These are phyloP conservation scores for Apamea crenata DNA, from an alignment of 2,888 invertebrate species.

Conservation along the genomic window DNA sequence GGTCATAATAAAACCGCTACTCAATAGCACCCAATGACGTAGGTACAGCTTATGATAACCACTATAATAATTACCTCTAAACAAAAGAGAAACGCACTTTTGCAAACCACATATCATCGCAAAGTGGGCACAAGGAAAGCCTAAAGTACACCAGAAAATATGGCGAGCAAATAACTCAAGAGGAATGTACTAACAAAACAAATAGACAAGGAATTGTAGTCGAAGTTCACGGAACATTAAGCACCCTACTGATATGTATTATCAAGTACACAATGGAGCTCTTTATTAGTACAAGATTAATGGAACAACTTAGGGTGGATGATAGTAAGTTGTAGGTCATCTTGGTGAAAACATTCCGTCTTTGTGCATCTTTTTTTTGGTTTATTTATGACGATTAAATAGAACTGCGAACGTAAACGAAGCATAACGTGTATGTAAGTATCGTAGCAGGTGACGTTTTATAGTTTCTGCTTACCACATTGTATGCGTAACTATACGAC, in stretches of 20 bases:
- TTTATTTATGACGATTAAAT: conserved; percentile 4
- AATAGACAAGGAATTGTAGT: conserved; percentile 57
- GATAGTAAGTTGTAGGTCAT: conserved; percentile 30
- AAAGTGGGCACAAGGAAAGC: conserved; percentile 8
- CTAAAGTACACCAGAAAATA: conserved; percentile 43
- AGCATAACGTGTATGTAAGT: neutral
- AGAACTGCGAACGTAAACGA: neutral
- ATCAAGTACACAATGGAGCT: conserved; percentile 59
- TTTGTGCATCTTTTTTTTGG: conserved; percentile 29
- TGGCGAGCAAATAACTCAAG: conserved; percentile 33
- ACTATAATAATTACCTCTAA: conserved; percentile 19
- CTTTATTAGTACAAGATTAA: conserved; percentile 66
- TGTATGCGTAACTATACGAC: too few relatives aligned
- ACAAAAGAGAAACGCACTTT: conserved; percentile 43
- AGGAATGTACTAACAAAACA: conserved; percentile 49
- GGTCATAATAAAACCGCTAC: conserved; percentile 23
- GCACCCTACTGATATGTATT: conserved; percentile 62
- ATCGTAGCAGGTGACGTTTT: neutral
- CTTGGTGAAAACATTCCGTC: conserved; percentile 4
- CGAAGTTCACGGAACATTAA: conserved; percentile 61
- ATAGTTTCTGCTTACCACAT: neutral
- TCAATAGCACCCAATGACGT: conserved; percentile 1
- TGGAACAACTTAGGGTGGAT: conserved; percentile 54
- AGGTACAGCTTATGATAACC: neutral
- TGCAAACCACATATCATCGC: conserved; percentile 34